phyloP scores from a whole-genome alignment of 1,140 invertebrate species.

The Aphelenchoides fujianensis region DNA sequence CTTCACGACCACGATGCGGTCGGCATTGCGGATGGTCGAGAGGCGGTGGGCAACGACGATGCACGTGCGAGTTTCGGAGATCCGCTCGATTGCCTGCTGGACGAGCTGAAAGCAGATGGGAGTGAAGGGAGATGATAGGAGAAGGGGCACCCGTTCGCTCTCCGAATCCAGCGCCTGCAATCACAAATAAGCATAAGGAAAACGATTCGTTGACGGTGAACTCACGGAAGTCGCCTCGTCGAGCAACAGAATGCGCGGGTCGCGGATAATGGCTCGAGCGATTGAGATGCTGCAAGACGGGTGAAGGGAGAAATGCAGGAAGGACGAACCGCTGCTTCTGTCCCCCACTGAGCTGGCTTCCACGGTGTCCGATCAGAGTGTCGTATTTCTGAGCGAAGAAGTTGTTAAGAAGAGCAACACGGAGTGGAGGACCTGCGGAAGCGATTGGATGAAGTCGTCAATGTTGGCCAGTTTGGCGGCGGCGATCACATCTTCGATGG shows the following conservation, averaged over 20 bases:
- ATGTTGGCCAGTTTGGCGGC: slow-evolving; percentile 82
- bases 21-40: slow-evolving; percentile 71
- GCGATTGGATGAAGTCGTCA: slow-evolving; percentile 75
- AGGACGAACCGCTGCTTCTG: slow-evolving; percentile 49
- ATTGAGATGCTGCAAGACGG: too few relatives aligned
- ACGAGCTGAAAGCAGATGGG: slow-evolving; percentile 14
- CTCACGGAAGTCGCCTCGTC: slow-evolving; percentile 98
- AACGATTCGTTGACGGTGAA: too few relatives aligned
- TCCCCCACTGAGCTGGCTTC: slow-evolving; percentile 45
- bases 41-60: slow-evolving; percentile 76
- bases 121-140: not conserved
- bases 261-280: slow-evolving; percentile 62
- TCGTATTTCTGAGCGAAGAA: too few relatives aligned
- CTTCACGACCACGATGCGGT: slow-evolving; percentile 65
- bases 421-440: too few relatives aligned
- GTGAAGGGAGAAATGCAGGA: too few relatives aligned
- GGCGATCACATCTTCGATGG: slow-evolving; percentile 74
- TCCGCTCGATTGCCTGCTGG: slow-evolving; percentile 35
- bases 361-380: slow-evolving; percentile 42
- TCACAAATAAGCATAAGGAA: too few relatives aligned
- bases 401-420: too few relatives aligned
- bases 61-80: slow-evolving; percentile 67
- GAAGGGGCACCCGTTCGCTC: slow-evolving; percentile 75
- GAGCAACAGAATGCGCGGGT: slow-evolving; percentile 88
- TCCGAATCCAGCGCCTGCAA: slow-evolving; percentile 82